These are phyloP conservation scores for Lobophora halterata DNA, from an alignment of 2,888 invertebrate species.

Conservation along the genomic window DNA sequence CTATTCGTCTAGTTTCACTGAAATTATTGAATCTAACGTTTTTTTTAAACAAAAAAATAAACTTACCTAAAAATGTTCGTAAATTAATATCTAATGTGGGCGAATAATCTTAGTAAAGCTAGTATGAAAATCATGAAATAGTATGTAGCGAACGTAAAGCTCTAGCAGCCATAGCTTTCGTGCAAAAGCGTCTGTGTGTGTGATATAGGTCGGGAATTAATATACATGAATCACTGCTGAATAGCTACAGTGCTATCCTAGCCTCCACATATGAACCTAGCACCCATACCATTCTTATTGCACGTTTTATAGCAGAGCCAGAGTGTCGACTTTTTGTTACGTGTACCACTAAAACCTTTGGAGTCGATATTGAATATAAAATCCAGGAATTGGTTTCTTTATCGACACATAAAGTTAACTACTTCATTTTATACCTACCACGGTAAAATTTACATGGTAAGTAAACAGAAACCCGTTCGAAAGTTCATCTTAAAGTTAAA, in stretches of 20 bases:
- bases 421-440: slow-evolving; percentile 16
- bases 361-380: slow-evolving; percentile 48
- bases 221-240: slow-evolving; percentile 12
- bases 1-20: no score
- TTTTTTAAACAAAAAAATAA: no score
- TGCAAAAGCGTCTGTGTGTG: no score
- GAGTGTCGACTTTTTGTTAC: slow-evolving; percentile 58
- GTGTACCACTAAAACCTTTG: slow-evolving; percentile 53
- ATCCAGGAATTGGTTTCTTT: slow-evolving; percentile 36
- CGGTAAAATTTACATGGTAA: slow-evolving; percentile 27
- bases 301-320: slow-evolving; percentile 56
- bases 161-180: no score
- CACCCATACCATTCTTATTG: slow-evolving; percentile 49
- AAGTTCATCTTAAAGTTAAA: slow-evolving; percentile 50
- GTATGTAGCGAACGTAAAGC: no score
- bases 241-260: slow-evolving; percentile 8
- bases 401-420: slow-evolving; percentile 32
- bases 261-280: slow-evolving; percentile 37
- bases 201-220: neutral
- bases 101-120: no score
- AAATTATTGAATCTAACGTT: no score
- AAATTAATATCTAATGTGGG: no score
- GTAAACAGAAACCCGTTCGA: slow-evolving; percentile 30
- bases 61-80: no score
- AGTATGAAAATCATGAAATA: no score